A percentile compares a stretch with the other conserved stretches of the same genome.
Conservation (phyloP, 2,113 vertebrate species). For the Embiotoca jacksoni region DNA sequence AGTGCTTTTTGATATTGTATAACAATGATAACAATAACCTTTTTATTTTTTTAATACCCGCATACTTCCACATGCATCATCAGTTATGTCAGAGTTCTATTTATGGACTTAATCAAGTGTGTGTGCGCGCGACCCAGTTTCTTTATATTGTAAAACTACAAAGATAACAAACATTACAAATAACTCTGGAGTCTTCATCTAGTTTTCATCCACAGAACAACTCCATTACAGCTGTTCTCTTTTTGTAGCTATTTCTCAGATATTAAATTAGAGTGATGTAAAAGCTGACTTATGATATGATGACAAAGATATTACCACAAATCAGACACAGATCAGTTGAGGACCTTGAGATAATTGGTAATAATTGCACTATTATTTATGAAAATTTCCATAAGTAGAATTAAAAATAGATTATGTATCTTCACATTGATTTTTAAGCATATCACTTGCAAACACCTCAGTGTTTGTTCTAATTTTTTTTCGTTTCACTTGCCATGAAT, state of each 20-base stretch:
- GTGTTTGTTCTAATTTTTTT: slow-evolving; percentile 17
- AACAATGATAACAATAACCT: no score
- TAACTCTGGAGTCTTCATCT: background rate
- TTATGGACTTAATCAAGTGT: background rate
- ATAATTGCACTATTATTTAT: background rate
- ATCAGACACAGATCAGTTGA: background rate
- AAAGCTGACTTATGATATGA: background rate
- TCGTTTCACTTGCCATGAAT: slow-evolving; percentile 9
- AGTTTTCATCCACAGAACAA: background rate
- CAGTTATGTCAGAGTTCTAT: background rate
- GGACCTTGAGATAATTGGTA: background rate
- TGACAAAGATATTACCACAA: background rate
- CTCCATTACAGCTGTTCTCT: background rate
- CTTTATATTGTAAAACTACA: background rate
- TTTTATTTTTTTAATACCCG: no score
- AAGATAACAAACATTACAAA: background rate
- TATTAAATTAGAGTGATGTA: background rate
- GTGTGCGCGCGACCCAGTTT: background rate
- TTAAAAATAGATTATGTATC: background rate
- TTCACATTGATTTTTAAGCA: background rate
- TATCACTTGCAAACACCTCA: slow-evolving; percentile 13
- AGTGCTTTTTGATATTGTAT: no score
- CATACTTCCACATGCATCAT: no score
- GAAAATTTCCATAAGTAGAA: background rate
- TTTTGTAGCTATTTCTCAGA: background rate